Evolutionary conservation across 2,797 vertebrate species (phyloP).

Genomic region (Sebastes minor): DNA sequence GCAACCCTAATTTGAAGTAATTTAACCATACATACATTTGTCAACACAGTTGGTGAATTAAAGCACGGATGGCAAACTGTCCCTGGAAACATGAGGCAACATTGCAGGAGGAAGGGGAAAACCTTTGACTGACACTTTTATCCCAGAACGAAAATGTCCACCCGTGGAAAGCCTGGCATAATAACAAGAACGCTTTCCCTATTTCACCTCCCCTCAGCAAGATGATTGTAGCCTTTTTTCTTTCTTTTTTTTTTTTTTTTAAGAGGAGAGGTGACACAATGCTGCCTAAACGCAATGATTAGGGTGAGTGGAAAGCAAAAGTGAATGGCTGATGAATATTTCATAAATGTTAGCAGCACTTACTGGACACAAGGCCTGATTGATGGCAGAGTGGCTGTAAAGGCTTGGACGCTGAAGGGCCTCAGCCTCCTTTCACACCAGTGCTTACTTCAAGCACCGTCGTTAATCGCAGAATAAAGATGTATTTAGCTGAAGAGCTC

Average conservation of each 20-base stretch:
- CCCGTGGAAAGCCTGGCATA: constrained; percentile 86
- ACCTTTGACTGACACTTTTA: constrained; percentile 85
- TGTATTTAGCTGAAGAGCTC: constrained; percentile 94
- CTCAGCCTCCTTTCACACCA: constrained; percentile 82
- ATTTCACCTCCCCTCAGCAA: constrained; percentile 89
- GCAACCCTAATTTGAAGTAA: background rate
- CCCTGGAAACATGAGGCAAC: constrained; percentile 39
- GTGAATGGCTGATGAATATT: constrained; percentile 99
- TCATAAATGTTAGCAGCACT: constrained; percentile 99
- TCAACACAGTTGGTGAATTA: constrained; percentile 2
- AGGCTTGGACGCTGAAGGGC: constrained; percentile 93
- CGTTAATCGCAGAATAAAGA: constrained; percentile 91
- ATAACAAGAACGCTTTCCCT: constrained; percentile 86
- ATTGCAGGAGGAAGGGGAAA: constrained; percentile 66
- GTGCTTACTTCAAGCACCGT: constrained; percentile 87
- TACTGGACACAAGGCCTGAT: constrained; percentile 94
- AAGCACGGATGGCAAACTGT: constrained; percentile 13
- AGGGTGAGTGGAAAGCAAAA: constrained; percentile 93
- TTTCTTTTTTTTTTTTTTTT: constrained; percentile 31
- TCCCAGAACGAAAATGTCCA: constrained; percentile 86
- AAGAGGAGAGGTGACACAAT: constrained; percentile 71
- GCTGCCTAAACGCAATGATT: constrained; percentile 94
- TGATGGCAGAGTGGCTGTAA: constrained; percentile 95
- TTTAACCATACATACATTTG: background rate
- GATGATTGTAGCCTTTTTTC: constrained; percentile 93